Percentiles rank a stretch among this genome's conserved stretches.
Conservation (phyloP, 1,140 invertebrate genomes). For the Alviniconcha marisindica region DNA sequence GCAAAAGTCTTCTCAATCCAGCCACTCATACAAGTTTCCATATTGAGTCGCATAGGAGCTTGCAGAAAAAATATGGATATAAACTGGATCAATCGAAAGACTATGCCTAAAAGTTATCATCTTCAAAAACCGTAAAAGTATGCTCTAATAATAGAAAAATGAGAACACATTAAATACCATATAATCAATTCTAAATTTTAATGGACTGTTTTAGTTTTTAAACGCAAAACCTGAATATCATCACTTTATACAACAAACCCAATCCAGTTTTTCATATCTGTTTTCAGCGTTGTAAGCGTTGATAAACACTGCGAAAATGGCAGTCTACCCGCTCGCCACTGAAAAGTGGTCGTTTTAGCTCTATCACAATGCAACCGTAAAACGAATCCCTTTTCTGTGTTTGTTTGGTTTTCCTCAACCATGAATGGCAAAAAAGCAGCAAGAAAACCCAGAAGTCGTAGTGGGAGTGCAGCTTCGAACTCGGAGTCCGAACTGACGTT, state of each 20-base stretch:
- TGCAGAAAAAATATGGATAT: no score
- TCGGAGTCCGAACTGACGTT: slow-evolving; percentile 33
- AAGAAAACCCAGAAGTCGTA: slow-evolving; percentile 30
- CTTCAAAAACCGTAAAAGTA: no score
- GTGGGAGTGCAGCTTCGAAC: slow-evolving; percentile 31
- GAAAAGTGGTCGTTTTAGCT: neutral
- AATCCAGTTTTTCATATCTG: neutral
- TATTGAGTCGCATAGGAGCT: neutral
- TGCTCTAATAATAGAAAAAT: neutral
- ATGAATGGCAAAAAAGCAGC: slow-evolving; percentile 26
- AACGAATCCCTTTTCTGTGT: neutral
- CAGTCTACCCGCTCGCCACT: neutral
- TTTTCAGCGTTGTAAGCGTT: neutral
- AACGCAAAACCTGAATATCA: no score
- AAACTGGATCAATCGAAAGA: no score
- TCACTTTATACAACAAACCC: no score
- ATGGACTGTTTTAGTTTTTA: no score
- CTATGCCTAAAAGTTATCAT: no score
- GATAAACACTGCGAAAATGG: neutral
- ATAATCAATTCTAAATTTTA: neutral
- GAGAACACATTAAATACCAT: neutral
- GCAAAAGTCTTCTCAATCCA: neutral
- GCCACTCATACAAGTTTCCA: neutral
- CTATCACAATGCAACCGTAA: neutral
- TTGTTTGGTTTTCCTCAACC: neutral